Base-by-base conservation (phyloP, 2,888 invertebrate species). In the Epinotia brunnichana region DNA sequence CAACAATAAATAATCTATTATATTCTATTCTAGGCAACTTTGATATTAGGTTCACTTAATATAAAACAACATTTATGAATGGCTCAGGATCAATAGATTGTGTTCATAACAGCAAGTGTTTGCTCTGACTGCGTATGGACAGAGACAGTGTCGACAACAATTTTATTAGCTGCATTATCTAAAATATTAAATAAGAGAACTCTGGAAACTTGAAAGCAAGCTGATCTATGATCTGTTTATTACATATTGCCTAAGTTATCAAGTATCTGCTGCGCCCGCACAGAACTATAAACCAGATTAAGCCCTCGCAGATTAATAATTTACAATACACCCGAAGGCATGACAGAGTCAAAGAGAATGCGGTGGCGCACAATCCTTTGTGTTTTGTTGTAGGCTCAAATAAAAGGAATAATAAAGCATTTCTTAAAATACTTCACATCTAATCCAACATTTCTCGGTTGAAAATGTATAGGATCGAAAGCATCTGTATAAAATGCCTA, bases 291-390 rank as follows among this genome's bases (percentile, higher is more conserved):
- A 59, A 41, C 59, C 39, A 53, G 53, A 60, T 71, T 66, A 60
- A 53, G 41, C 29, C 41, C 59, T 62, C 29, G 24, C 53, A 61
- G 60, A 67, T 67, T 67, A 72, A 67, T 71, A 29, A 71, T 60
- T 60, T 44, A 66, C 66, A 19, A 66, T 59, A 60, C 24, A 39
- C 60, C 66, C 53, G 53, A 66, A 54, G 71, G 66, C 60, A 60
- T 53, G 53, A 60, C 68, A 19, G 53, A 54, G 19, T 71, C 66
- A 71, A 66, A 71, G 66, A 35, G 57, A 64, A 51, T 24, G 64
- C 41, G 19, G 48, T 44, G 60, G 39, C 21, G 53, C 51, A 19
- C 29, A 61, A 39, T 57, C n/a, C 71, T 71, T 71, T 71, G 66
- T 70, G 39, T 59, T 35, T 17, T 48, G 57, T 19, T 48, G 35